phyloP scores from a whole-genome alignment of 92 coral and sea anemone genomes.

The Palythoa grandiflora region DNA sequence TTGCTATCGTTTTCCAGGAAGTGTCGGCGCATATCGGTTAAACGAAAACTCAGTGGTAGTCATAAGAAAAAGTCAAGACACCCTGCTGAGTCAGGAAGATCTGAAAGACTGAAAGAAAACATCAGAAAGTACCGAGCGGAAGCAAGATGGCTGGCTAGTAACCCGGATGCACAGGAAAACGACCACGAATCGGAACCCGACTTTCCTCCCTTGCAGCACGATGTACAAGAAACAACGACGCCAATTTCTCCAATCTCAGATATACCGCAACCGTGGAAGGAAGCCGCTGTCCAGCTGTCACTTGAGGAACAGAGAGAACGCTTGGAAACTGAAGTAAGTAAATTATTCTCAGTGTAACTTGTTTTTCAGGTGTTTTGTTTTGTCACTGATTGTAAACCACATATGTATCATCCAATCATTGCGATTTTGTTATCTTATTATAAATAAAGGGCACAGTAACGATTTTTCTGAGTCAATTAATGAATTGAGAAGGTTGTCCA shows the following conservation, averaged over 20 bases:
- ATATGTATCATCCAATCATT: too few relatives aligned
- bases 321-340: conserved; percentile 72
- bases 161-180: conserved; percentile 60
- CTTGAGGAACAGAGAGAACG: conserved; percentile 58
- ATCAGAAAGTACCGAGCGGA: conserved; percentile 81
- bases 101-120: conserved; percentile 86
- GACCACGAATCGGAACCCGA: conserved; percentile 58
- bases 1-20: conserved; percentile 34
- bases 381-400: too few relatives aligned
- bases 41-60: conserved; percentile 64
- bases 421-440: too few relatives aligned
- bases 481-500: too few relatives aligned
- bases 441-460: too few relatives aligned
- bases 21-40: conserved; percentile 70
- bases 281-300: conserved; percentile 45
- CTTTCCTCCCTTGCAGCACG: conserved; percentile 14
- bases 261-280: conserved; percentile 27
- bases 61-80: conserved; percentile 51
- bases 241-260: conserved; percentile 26
- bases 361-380: too few relatives aligned
- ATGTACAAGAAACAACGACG: background rate
- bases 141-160: conserved; percentile 75
- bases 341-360: too few relatives aligned
- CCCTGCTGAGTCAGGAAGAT: conserved; percentile 58
- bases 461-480: too few relatives aligned